phyloP scores from a whole-genome alignment of 2,888 invertebrate species.

The Laothoe populi region DNA sequence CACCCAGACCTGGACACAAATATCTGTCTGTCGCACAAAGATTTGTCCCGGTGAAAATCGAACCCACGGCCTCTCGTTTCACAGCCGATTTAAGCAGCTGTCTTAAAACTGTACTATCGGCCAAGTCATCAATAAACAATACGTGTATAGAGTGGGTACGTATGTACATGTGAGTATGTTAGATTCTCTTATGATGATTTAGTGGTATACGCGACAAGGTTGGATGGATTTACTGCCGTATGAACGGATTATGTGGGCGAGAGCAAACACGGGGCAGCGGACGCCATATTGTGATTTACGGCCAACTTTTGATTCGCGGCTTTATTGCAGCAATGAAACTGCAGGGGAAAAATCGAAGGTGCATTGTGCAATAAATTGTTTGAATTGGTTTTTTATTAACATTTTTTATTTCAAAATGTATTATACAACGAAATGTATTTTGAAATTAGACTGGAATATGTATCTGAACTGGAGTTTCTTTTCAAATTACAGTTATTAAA shows the following conservation, averaged over 20 bases:
- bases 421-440: no score
- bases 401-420: no score
- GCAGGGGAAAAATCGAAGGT: conserved; percentile 56
- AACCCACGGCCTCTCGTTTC: no score
- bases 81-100: conserved; percentile 38
- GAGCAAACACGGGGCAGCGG: conserved; percentile 82
- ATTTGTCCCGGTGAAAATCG: no score
- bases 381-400: background rate
- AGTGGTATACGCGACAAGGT: conserved; percentile 75
- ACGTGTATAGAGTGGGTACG: conserved; percentile 53
- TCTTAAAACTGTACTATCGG: background rate
- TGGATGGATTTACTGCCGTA: conserved; percentile 83
- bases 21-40: no score
- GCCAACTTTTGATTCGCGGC: conserved; percentile 81
- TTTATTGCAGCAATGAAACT: conserved; percentile 69
- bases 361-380: conserved; percentile 30
- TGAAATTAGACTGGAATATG: no score
- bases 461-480: no score
- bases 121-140: conserved; percentile 42
- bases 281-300: conserved; percentile 82
- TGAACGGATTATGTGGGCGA: conserved; percentile 85
- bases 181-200: conserved; percentile 85
- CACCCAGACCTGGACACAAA: no score
- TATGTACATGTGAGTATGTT: conserved; percentile 55
- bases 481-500: no score